Evolutionary conservation across 2,888 invertebrate genomes (phyloP), one percentile per base, ranked within the genome.

Genomic region (Bhutanitis thaidina): DNA sequence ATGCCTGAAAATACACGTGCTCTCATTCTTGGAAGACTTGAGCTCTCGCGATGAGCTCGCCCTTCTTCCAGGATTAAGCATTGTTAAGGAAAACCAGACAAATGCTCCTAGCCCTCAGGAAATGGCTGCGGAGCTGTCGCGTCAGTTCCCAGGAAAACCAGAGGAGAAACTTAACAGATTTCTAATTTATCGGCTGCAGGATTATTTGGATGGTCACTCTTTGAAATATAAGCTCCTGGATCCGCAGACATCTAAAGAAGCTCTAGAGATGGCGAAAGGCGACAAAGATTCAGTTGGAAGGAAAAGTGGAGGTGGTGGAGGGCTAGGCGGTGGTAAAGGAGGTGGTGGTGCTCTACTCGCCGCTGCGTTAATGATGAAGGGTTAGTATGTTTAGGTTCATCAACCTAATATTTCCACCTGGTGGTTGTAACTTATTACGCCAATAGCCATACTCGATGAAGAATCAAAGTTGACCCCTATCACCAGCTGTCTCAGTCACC

Each of bases 1-100:
- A 69, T 96, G 96, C 68, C 80, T 96, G 34, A 96, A 96, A 71
- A 84, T 96, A 55, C 95, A 95, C 64, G 92, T 94, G 39, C 91
- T 95, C 1, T 93, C 94, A 3, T 92, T 95, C 66, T 90, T 96
- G 56, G 95, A 96, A 69, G 92, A 93, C 41, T 69, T 96, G 29
- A 92, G 93, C 60, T 93, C 94, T 67, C 92, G 92, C 58, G 91
- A 93, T 62, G 93, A 94, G 72, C 90, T 94, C 4, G 91, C 90
- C 55, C 90, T 96, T 9, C 68, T 95, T 7, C 94, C 95, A 0
- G 96, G 96, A 55, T 87, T 96, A n/a, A 93, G 93, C 59, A 92
- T 96, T 20, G 92, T 95, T 8, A 93, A 93, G 54, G 94, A 94
- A 61, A 89, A 90, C 50, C 64, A 67, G n/a, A 77, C 80, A 3